Evolutionary conservation across 2,113 vertebrate species (phyloP), one percentile per base, ranked within the genome.

Genomic region (Centropus bengalensis): DNA sequence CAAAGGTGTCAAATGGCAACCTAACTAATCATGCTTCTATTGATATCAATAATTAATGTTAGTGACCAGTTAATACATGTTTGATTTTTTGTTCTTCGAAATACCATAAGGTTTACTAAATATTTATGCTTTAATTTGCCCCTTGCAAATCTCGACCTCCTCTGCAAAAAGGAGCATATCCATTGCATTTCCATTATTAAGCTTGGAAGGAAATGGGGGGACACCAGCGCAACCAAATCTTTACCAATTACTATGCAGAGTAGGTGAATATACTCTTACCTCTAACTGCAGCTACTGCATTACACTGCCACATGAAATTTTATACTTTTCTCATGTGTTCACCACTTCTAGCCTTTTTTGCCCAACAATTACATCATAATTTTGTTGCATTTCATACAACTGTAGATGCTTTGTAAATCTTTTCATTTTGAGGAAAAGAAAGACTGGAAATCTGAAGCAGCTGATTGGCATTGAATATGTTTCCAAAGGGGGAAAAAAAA

Each of bases 371-470:
- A 68, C 51, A 73, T 58, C 36, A 47, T 49, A n/a, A 27, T 54
- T 91, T 86, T n/a, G 24, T 89, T 52, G 4, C 67, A 66, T 81
- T 96, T 83, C 85, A 84, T 82, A 95, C 92, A 94, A 97, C 23
- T n/a, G 93, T 87, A 86, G 86, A 66, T 27, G 18, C 95, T 95
- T 89, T 96, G 91, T 96, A 93, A 96, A 91, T 87, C 86, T 96
- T 95, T 93, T 93, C 91, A 79, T 93, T 95, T 94, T 92, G 93
- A 94, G 89, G 49, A 56, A 94, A 80, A 91, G 70, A 52, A 91
- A 66, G 45, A 56, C 49, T 14, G 86, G 71, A 95, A 94, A 82
- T 69, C 70, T 42, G 45, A 89, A 87, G 97, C 89, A 91, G 56
- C 86, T 82, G 94, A 86, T 45, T 32, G 24, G 90, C 64, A 59